These are phyloP conservation scores for Procambarus virginalis DNA, from an alignment of 1,140 invertebrate species.

Conservation along the genomic window DNA sequence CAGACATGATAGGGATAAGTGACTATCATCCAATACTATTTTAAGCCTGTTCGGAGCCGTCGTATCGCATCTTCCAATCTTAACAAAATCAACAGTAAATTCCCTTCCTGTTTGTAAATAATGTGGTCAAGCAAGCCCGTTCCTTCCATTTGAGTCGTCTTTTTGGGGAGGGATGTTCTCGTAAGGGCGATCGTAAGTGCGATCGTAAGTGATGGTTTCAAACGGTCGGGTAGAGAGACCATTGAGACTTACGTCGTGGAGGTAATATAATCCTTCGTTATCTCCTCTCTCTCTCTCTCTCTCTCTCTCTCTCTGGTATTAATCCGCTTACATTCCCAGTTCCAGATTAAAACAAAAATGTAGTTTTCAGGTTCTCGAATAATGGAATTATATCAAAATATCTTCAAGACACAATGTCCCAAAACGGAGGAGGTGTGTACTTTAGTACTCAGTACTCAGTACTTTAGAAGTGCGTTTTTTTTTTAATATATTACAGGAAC, in stretches of 20 bases:
- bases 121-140: slow-evolving; percentile 22
- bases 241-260: not conserved
- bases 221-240: not conserved
- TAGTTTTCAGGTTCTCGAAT: not conserved
- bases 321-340: not conserved
- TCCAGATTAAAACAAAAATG: not conserved
- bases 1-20: too few species aligned
- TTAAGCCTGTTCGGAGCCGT: too few species aligned
- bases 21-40: too few species aligned
- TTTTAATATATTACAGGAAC: too few species aligned
- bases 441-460: too few species aligned
- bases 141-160: not conserved
- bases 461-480: too few species aligned
- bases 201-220: not conserved
- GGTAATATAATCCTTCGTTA: not conserved
- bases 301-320: not conserved
- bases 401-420: too few species aligned
- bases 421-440: too few species aligned
- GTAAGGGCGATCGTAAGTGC: not conserved
- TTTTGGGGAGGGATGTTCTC: not conserved
- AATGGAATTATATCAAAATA: too few species aligned
- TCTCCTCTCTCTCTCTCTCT: not conserved
- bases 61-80: slow-evolving; percentile 34
- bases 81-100: slow-evolving; percentile 41
- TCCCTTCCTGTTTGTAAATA: slow-evolving; percentile 37